A percentile compares a stretch with the other conserved stretches of the same genome.
phyloP scores from a whole-genome alignment of 2,888 invertebrate species.

The Cotesia congregata region DNA sequence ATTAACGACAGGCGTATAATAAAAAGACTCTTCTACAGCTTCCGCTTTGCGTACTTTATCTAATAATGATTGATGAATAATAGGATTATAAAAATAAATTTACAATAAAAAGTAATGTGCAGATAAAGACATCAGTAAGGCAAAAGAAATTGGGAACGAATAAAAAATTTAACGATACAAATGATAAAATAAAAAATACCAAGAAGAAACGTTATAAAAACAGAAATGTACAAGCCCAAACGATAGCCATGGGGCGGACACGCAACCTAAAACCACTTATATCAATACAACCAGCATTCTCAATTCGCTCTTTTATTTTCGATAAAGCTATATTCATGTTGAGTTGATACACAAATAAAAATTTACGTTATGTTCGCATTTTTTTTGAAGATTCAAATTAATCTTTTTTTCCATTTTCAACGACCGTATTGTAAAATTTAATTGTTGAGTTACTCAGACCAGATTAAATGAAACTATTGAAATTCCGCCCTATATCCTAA shows the following conservation, averaged over 20 bases:
- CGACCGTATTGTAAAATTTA: too few relatives aligned
- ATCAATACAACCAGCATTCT: background rate
- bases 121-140: constrained; percentile 1
- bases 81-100: background rate
- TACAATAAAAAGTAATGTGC: background rate
- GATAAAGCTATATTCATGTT: constrained; percentile 23
- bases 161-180: constrained; percentile 13
- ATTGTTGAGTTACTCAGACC: too few relatives aligned
- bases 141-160: background rate
- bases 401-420: too few relatives aligned
- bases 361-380: background rate
- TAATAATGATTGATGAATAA: constrained; percentile 7
- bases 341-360: constrained; percentile 23
- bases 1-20: constrained; percentile 37
- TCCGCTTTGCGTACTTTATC: background rate
- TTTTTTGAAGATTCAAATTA: too few relatives aligned
- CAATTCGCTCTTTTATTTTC: background rate
- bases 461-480: too few relatives aligned
- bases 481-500: too few relatives aligned
- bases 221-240: constrained; percentile 4
- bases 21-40: background rate
- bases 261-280: constrained; percentile 26
- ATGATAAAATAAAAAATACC: background rate
- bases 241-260: constrained; percentile 28
- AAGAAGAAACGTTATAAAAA: background rate